Evolutionary conservation across 2,888 invertebrate genomes (phyloP).

Genomic region (Oscheius sp.): DNA sequence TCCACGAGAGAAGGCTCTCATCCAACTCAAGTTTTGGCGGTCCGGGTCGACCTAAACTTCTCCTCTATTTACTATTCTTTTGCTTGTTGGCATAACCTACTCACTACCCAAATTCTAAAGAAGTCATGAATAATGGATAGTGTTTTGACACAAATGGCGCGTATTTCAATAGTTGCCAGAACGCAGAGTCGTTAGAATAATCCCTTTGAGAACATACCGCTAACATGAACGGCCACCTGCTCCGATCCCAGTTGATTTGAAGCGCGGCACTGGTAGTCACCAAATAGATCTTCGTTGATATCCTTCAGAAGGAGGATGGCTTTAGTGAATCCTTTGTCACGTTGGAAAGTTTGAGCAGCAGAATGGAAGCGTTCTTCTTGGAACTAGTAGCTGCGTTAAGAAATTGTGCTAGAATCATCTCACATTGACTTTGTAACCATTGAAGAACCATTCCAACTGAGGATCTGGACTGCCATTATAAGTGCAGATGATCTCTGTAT

Average conservation of each 20-base stretch:
- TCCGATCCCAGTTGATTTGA: constrained; percentile 52
- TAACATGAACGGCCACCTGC: constrained; percentile 46
- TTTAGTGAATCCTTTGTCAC: constrained; percentile 41
- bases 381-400: constrained; percentile 37
- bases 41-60: constrained; percentile 45
- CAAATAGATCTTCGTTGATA: constrained; percentile 49
- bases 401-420: background rate
- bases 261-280: constrained; percentile 53
- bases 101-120: constrained; percentile 12
- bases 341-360: constrained; percentile 41
- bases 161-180: constrained; percentile 1
- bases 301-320: constrained; percentile 38
- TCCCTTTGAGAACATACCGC: constrained; percentile 36
- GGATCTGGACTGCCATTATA: constrained; percentile 63
- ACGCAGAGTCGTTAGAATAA: background rate
- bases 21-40: constrained; percentile 47
- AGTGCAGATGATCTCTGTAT: constrained; percentile 56
- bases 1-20: constrained; percentile 42
- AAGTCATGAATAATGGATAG: constrained; percentile 20
- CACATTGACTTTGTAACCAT: constrained; percentile 61
- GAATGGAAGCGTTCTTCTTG: constrained; percentile 44
- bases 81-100: background rate
- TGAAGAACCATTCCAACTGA: constrained; percentile 61
- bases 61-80: background rate
- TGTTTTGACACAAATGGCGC: constrained; percentile 8